Evolutionary conservation across 2,797 vertebrate genomes (phyloP).

Genomic region (Botia kubotai): DNA sequence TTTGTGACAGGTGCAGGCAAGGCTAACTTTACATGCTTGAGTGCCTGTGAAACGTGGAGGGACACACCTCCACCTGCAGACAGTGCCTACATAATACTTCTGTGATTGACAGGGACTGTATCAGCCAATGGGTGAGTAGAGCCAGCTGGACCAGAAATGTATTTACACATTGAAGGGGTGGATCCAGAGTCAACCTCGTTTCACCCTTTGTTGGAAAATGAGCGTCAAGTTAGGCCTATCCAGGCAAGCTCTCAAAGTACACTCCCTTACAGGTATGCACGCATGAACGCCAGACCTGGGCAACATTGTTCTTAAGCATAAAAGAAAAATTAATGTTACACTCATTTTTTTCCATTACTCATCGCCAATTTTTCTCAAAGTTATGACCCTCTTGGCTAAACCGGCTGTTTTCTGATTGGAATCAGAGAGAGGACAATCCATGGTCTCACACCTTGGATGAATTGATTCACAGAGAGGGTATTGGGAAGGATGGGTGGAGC

Average conservation of each 20-base stretch:
- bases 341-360: constrained; percentile 6
- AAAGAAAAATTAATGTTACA: constrained; percentile 38
- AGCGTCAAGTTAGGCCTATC: constrained; percentile 51
- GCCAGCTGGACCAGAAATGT: constrained; percentile 54
- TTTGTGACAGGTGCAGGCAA: constrained; percentile 50
- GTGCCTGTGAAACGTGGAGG: constrained; percentile 52
- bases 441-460: neutral
- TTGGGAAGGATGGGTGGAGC: too few relatives aligned
- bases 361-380: neutral
- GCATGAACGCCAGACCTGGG: constrained; percentile 24
- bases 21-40: constrained; percentile 44
- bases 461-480: neutral
- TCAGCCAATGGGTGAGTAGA: constrained; percentile 53
- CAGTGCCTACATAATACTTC: constrained; percentile 47
- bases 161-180: constrained; percentile 55
- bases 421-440: neutral
- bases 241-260: constrained; percentile 54
- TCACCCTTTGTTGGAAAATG: constrained; percentile 55
- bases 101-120: constrained; percentile 54
- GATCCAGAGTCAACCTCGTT: constrained; percentile 41
- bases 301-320: constrained; percentile 27
- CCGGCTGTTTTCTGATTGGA: neutral
- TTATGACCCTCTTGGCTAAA: constrained; percentile 4
- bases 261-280: constrained; percentile 41
- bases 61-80: constrained; percentile 63